Evolutionary conservation across 1,140 invertebrate species (phyloP), one percentile per base, ranked within the genome.

Genomic region (Nymphalis io): DNA sequence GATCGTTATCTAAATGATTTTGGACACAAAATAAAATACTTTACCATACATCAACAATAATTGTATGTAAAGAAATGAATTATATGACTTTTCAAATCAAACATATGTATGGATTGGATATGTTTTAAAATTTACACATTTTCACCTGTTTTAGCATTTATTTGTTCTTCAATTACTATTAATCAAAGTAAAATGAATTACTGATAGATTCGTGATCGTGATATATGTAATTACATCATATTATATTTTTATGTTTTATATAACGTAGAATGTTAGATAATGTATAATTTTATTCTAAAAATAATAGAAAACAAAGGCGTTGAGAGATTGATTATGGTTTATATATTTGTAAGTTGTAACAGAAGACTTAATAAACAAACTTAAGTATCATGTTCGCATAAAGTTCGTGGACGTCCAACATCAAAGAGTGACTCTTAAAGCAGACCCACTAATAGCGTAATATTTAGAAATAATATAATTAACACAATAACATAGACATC

Each of bases 381-480:
- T 72, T 66, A 51, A 60, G 42, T 57, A 61, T 66, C 59, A 23
- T 65, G 64, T 63, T 42, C 64, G 44, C 53, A 63, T 63, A 68
- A 57, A 68, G 63, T 67, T 65, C 18, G 63, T 58, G 64, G 71
- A 72, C 68, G 61, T 60, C 12, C 46, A 64, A 78, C 68, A 78
- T 78, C 76, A 78, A 78, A 78, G 74, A 59, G 18, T 51, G 69
- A 65, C 68, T 70, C 57, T 61, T 65, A 72, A 68, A 73, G 68
- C 64, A 72, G 59, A 44, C 63, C 69, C 69, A 64, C 71, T 78
- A 73, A 76, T 73, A 73, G 72, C 58, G 62, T 75, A 71, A 73
- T 68, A 68, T 73, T 70, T 66, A 66, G 59, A 68, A 70, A 64
- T 61, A 74, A 62, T 67, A 61, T 70, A 61, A 69, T 73, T 73